Evolutionary conservation across 1,140 invertebrate species (phyloP).

Genomic region (Trachelipus rathkii): DNA sequence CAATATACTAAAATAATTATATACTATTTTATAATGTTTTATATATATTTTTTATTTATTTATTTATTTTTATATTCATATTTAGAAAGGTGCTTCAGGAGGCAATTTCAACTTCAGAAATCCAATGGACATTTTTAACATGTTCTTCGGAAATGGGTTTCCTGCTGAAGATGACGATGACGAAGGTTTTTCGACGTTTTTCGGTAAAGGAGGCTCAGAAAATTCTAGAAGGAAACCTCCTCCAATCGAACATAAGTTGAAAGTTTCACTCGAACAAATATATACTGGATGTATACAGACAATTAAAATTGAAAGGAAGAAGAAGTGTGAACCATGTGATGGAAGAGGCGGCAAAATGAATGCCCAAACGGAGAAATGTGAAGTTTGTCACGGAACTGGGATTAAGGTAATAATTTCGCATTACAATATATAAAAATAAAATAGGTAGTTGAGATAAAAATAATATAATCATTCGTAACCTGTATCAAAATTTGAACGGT

Average conservation of each 20-base stretch:
- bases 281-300: constrained; percentile 54
- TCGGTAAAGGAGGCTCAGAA: not conserved
- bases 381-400: constrained; percentile 51
- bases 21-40: too few relatives aligned
- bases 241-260: constrained; percentile 45
- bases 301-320: constrained; percentile 52
- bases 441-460: too few relatives aligned
- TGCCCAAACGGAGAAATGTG: constrained; percentile 47
- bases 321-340: constrained; percentile 52
- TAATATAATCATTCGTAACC: too few relatives aligned
- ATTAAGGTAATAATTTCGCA: constrained; percentile 50
- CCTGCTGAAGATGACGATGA: constrained; percentile 28
- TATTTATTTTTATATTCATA: too few relatives aligned
- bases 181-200: not conserved
- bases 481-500: too few relatives aligned
- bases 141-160: constrained; percentile 55
- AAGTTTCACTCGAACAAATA: constrained; percentile 53
- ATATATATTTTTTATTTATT: too few relatives aligned
- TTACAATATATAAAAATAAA: too few relatives aligned
- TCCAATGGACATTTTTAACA: constrained; percentile 61
- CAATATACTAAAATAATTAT: too few relatives aligned
- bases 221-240: constrained; percentile 23
- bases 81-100: constrained; percentile 14
- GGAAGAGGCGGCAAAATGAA: constrained; percentile 57
- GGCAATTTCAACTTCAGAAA: constrained; percentile 53